Evolutionary conservation across 2,888 invertebrate genomes (phyloP), one percentile per base, ranked within the genome.

Genomic region (Drosophila meridionalis): DNA sequence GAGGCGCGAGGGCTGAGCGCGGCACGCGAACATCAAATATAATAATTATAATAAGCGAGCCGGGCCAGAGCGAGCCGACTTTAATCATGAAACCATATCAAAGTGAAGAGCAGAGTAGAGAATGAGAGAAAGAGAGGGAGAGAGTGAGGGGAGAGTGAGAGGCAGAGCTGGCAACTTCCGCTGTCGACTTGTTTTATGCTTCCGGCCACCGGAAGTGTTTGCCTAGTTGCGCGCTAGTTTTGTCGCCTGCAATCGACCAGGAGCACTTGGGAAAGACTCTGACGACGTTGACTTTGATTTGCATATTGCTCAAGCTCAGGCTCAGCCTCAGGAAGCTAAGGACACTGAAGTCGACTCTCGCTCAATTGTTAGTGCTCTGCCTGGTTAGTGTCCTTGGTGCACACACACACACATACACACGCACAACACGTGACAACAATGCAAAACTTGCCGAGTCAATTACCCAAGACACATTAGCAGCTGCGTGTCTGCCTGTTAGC

Each of bases 121-220:
- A 47, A 50, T 36, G 47, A 14, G 12, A 45, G 34, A n/a, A 20
- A 7, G 28, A 32, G 32, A 12, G 43, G 2, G 58, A 3, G 42
- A 7, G 14, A 12, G 52, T 20, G 59, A 26, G 32, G 76, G 53
- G 61, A 45, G 32, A 28, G 47, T n/a, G 32, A 8, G 40, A 56
- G 68, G 20, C 20, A 20, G 20, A 60, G 76, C 76, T 68, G 69
- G 76, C 77, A 80, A 84, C 90, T 85, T 90, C 91, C 91, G 91
- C 74, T 82, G 90, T 85, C 83, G 91, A 90, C 87, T 90, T 90
- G 90, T 91, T 90, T 90, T 83, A 90, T 89, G 89, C 82, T 87
- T 90, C 88, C 91, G 91, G 84, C 85, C 80, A 82, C 69, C 90
- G 90, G 89, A 90, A 91, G 91, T 91, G 85, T 89, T 91, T 90